Evolutionary conservation across 2,888 invertebrate genomes (phyloP), one percentile per base, ranked within the genome.

Genomic region (Schizotus pectinicornis): DNA sequence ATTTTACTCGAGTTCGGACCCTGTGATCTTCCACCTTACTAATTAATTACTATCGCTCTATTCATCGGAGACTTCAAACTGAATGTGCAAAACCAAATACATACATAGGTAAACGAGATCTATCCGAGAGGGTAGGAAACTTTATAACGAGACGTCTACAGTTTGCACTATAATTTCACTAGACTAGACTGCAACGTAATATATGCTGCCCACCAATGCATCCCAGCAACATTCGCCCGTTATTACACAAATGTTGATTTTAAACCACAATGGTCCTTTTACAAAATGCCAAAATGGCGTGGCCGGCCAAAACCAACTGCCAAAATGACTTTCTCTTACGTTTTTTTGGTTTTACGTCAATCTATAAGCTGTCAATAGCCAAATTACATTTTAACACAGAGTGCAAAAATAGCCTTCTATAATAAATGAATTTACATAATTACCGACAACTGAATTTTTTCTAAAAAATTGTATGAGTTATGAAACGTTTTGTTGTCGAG

Each of bases 21-120:
- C 22, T 22, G 3, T 46, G 56, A 56, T 51, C 38, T 36, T 38
- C 34, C 57, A 64, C 60, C 64, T 67, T 64, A 50, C 62, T 60
- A 66, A 68, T 68, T 66, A 68, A 68, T 68, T 68, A 62, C 63
- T 65, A 65, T 68, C 61, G 56, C 60, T 64, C 67, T 65, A 62
- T 46, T 54, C 46, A 58, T 41, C 45, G 45, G 54, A 59, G 48
- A 52, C 41, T 47, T 38, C 46, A 50, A 48, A 36, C 43, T 48
- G 42, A 49, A 43, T 42, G 33, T 45, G 22, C 47, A 36, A 47
- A 57, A 42, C 41, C 52, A 52, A 52, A 51, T 59, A 56, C n/a
- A 31, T 11, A 32, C n/a, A 31, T 11, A 32, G 56, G 56, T 60
- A 48, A 56, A 56, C 52, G 48, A 38, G 43, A 32, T 45, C 48